Evolutionary conservation across 2,797 vertebrate genomes (phyloP).

Genomic region (Bradypodion ventrale): DNA sequence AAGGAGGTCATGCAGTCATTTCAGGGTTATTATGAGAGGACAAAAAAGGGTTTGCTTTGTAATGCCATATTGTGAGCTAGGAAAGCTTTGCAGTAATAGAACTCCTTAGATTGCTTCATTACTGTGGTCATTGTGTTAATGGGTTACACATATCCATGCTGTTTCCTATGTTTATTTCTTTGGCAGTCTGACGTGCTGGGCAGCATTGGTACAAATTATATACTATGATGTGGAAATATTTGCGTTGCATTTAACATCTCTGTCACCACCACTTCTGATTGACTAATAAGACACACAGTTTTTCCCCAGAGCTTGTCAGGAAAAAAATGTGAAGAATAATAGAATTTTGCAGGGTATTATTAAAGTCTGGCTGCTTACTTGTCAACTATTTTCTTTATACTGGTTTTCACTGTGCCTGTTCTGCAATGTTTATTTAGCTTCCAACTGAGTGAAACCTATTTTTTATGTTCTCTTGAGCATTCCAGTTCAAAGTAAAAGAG

Average conservation of each 20-base stretch:
- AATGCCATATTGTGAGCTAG: neutral
- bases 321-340: neutral
- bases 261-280: neutral
- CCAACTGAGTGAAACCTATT: constrained; percentile 5
- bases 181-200: neutral
- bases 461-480: neutral
- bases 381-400: constrained; percentile 18
- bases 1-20: neutral
- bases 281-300: neutral
- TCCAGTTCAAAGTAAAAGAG: neutral
- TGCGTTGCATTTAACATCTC: constrained; percentile 10
- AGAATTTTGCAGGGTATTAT: neutral
- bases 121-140: too few relatives aligned
- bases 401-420: constrained; percentile 11
- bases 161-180: neutral
- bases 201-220: neutral
- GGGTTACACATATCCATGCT: neutral
- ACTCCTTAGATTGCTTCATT: neutral
- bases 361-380: neutral
- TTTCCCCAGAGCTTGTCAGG: neutral
- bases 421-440: constrained; percentile 13
- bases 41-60: neutral
- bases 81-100: neutral
- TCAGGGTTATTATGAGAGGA: neutral
- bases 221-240: neutral